Base-by-base conservation (phyloP, 2,888 invertebrate species). In the Eupithecia abbreviata region DNA sequence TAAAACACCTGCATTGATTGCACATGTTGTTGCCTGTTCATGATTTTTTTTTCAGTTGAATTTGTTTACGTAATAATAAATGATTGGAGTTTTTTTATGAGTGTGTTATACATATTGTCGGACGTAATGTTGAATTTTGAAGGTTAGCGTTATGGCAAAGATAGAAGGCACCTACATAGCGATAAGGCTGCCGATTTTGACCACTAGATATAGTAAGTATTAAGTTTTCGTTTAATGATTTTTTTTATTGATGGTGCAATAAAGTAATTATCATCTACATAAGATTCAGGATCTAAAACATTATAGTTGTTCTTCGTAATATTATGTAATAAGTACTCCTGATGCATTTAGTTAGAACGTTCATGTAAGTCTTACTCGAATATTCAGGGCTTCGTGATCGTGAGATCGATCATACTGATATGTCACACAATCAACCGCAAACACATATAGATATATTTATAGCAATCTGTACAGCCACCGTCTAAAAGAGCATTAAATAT, bases 371-470 rank as follows among this genome's bases (percentile, higher is more conserved):
- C 73, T 55, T 66, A 67, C 51, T 62, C 47, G 42, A 18, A 43
- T 15, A 66, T 65, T 67, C 30, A 75, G 45, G 15, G 4, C 18
- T 42, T n/a, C 47, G 42, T 15, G 68, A 69, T 69, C 68, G 69
- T 69, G 69, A 69, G 45, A 49, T 69, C 47, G 30, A 69, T 69
- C 47, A 30, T 30, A 45, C 12, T 4, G 47, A 74, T 74, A 74
- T 68, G 68, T 68, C 55, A 68, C 12, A 51, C 55, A 43, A 43
- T 45, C 7, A 42, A 72, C 72, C 72, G 30, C 71, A 77, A 69
- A 74, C 69, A 62, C 68, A 72, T 18, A 58, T 18, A 4, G 49
- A 18, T 30, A 68, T 18, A 58, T 30, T 43, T 12, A 43, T 30
- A 30, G 1, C 30, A 30, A 30, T 30, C 30, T 30, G 18, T 42